phyloP scores from a whole-genome alignment of 2,797 vertebrate species.

The Poecilia wingei region DNA sequence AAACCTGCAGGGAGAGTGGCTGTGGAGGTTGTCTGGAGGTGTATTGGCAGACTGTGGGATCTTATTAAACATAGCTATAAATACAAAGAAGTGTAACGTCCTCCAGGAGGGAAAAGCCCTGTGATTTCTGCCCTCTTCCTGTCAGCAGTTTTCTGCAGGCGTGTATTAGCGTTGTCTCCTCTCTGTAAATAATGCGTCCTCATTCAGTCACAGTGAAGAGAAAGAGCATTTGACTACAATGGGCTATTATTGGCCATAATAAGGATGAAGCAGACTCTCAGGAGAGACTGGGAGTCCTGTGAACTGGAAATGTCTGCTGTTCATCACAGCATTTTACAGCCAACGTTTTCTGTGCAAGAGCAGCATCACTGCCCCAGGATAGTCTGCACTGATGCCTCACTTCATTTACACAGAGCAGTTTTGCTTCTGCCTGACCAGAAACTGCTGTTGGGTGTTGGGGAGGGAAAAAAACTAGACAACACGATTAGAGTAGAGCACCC shows the following conservation, averaged over 20 bases:
- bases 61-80: constrained; percentile 80
- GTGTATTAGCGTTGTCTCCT: constrained; percentile 82
- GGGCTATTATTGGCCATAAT: constrained; percentile 91
- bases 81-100: constrained; percentile 77
- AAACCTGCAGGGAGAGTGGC: constrained; percentile 50
- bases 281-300: constrained; percentile 85
- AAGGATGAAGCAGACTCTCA: constrained; percentile 88
- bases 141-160: constrained; percentile 83
- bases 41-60: constrained; percentile 69
- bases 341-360: constrained; percentile 75
- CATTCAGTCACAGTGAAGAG: constrained; percentile 87
- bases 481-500: constrained; percentile 47
- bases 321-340: constrained; percentile 82
- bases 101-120: constrained; percentile 69
- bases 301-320: constrained; percentile 88
- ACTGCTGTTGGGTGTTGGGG: constrained; percentile 61
- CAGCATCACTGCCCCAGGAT: constrained; percentile 74
- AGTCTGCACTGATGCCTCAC: constrained; percentile 78
- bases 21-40: constrained; percentile 62
- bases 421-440: constrained; percentile 67
- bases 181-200: constrained; percentile 88
- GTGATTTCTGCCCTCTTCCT: constrained; percentile 81
- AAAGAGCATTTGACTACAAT: constrained; percentile 90
- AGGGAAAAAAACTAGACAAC: constrained; percentile 53
- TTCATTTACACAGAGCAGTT: constrained; percentile 78